These are phyloP conservation scores for Montifringilla adamsi DNA, from an alignment of 2,113 vertebrate genomes.

Conservation along the genomic window DNA sequence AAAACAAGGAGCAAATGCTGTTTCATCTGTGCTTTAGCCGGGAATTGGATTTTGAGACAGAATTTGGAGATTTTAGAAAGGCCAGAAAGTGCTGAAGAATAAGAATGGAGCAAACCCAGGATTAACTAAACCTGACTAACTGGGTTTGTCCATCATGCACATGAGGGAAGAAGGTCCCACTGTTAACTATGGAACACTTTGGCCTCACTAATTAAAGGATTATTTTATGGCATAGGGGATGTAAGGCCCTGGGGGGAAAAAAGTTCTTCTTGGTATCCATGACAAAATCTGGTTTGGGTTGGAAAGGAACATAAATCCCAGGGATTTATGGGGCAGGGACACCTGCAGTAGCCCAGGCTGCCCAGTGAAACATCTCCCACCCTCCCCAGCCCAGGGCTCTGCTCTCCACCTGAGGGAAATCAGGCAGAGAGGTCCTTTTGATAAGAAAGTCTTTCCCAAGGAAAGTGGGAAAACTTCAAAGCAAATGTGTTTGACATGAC, in stretches of 20 bases:
- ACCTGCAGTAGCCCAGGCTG: background rate
- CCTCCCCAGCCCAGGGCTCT: background rate
- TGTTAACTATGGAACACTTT: background rate
- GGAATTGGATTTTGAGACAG: background rate
- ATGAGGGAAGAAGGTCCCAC: background rate
- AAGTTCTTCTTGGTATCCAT: background rate
- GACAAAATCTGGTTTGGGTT: background rate
- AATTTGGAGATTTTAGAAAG: background rate
- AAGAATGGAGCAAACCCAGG: background rate
- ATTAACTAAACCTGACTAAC: background rate
- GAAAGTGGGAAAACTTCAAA: background rate
- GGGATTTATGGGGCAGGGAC: background rate
- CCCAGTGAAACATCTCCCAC: background rate
- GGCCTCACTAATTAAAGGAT: background rate
- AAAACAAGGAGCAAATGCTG: background rate
- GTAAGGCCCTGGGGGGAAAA: background rate
- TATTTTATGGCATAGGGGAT: background rate
- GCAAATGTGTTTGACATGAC: background rate
- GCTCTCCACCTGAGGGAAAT: background rate
- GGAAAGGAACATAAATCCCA: background rate
- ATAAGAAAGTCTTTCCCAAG: background rate
- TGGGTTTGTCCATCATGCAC: background rate
- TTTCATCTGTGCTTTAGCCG: background rate
- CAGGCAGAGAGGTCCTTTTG: background rate
- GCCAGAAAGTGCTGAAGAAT: background rate